Evolutionary conservation across 2,797 vertebrate species (phyloP).

Genomic region (Apodemus agrarius): DNA sequence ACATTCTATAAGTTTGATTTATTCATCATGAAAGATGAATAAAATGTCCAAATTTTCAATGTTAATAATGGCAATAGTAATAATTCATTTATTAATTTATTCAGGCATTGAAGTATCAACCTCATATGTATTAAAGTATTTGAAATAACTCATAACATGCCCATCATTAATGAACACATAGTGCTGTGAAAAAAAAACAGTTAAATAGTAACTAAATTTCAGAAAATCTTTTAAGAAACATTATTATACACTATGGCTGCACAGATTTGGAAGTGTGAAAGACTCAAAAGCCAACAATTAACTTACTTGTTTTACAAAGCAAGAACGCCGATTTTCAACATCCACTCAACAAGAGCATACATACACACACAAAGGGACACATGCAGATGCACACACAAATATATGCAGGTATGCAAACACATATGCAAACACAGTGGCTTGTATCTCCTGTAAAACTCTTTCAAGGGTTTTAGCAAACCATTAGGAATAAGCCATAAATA

Average conservation of each 20-base stretch:
- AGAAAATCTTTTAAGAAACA: neutral
- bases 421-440: neutral
- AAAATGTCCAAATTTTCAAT: neutral
- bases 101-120: neutral
- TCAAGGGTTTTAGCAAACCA: neutral
- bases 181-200: neutral
- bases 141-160: neutral
- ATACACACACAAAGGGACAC: neutral
- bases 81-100: neutral
- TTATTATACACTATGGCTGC: neutral
- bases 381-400: neutral
- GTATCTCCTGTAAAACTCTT: neutral
- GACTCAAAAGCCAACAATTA: neutral
- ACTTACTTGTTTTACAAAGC: neutral
- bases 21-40: neutral
- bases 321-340: neutral
- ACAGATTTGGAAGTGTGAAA: neutral
- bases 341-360: neutral
- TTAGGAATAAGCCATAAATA: neutral
- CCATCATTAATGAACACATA: neutral
- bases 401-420: neutral
- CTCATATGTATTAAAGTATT: neutral
- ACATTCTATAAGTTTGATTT: neutral
- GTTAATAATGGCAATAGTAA: neutral
- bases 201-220: neutral